These are phyloP conservation scores for Dryomyza anilis DNA, from an alignment of 2,888 invertebrate species.

Conservation along the genomic window DNA sequence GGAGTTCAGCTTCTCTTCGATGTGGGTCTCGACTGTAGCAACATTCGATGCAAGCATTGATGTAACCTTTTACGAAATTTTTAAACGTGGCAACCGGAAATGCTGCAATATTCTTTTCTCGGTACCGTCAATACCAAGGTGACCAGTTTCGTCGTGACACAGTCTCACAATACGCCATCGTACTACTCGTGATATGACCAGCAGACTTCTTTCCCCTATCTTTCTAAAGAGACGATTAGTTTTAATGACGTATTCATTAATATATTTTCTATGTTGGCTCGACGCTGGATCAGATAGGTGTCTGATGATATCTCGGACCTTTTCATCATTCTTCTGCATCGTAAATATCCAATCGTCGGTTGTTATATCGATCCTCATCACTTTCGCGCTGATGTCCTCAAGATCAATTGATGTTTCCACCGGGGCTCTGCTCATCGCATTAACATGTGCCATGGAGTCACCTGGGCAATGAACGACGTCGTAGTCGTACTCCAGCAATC, in stretches of 20 bases:
- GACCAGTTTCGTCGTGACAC: slow-evolving; percentile 32
- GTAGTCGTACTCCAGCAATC: slow-evolving; percentile 17
- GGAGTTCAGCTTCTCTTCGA: too few relatives aligned
- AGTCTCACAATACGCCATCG: too few relatives aligned
- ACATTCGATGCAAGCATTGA: slow-evolving; percentile 21
- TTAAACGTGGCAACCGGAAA: slow-evolving; percentile 19
- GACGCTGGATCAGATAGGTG: neutral
- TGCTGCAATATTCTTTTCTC: neutral
- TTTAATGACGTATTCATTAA: slow-evolving; percentile 18
- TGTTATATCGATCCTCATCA: slow-evolving; percentile 18
- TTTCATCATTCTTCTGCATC: slow-evolving; percentile 30
- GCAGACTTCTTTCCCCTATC: neutral
- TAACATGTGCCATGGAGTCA: slow-evolving; percentile 47
- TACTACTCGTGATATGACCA: slow-evolving; percentile 26
- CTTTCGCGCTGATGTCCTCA: slow-evolving; percentile 5
- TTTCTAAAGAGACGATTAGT: slow-evolving; percentile 3
- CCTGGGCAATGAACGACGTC: slow-evolving; percentile 28
- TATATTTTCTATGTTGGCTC: neutral
- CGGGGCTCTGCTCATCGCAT: slow-evolving; percentile 43
- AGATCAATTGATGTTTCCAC: slow-evolving; percentile 16
- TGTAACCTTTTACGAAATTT: slow-evolving; percentile 20
- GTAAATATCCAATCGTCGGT: slow-evolving; percentile 29
- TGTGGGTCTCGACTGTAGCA: slow-evolving; percentile 14
- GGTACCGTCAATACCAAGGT: slow-evolving; percentile 22
- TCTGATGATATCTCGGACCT: slow-evolving; percentile 20